Percentiles rank a stretch among this genome's conserved stretches.
Evolutionary conservation across 2,888 invertebrate species (phyloP).

Genomic region (Pristionchus mayeri): DNA sequence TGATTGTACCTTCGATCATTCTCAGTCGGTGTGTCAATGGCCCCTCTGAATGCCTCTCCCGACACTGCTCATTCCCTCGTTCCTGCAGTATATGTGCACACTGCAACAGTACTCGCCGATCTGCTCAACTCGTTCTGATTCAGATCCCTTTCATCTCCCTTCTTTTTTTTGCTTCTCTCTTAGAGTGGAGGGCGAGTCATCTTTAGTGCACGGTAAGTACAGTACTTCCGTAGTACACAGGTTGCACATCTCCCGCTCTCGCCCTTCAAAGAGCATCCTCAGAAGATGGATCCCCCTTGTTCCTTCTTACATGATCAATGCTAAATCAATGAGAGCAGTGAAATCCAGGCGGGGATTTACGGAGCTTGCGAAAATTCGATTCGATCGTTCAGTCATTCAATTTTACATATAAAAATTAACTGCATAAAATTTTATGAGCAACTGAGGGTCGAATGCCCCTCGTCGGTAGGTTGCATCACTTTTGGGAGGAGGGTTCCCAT

Average conservation of each 20-base stretch:
- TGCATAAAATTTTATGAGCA: too few relatives aligned
- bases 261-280: not conserved
- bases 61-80: too few relatives aligned
- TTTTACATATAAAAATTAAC: too few relatives aligned
- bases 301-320: not conserved
- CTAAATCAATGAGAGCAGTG: too few relatives aligned
- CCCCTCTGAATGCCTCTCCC: too few relatives aligned
- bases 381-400: too few relatives aligned
- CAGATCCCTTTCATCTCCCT: not conserved
- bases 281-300: not conserved
- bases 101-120: not conserved
- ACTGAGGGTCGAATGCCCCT: too few relatives aligned
- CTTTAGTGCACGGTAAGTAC: not conserved
- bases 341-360: too few relatives aligned
- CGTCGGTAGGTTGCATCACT: too few relatives aligned
- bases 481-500: too few relatives aligned
- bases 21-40: not conserved
- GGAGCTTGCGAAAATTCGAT: too few relatives aligned
- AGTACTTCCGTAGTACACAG: slow-evolving; percentile 20
- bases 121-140: not conserved
- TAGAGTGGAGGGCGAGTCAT: not conserved
- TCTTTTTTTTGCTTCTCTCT: not conserved
- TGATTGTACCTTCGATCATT: not conserved
- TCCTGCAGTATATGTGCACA: too few relatives aligned
- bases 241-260: not conserved